phyloP scores from a whole-genome alignment of 92 coral and sea anemone species.

The Porites divaricata region DNA sequence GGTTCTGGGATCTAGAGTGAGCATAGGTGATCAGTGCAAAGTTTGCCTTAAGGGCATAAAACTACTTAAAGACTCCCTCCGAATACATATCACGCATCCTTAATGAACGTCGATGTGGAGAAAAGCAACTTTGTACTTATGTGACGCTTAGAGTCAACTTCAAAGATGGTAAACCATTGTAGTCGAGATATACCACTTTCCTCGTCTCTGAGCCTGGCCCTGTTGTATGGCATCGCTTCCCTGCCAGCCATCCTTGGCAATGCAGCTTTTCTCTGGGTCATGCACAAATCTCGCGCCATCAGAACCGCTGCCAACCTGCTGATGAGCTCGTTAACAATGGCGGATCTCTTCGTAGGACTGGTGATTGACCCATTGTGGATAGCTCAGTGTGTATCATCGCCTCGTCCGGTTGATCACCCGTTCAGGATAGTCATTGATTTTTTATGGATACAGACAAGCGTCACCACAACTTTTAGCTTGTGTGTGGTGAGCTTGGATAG shows the following conservation, averaged over 20 bases:
- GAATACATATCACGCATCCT: neutral
- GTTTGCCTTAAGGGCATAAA: neutral
- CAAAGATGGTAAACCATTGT: slow-evolving; percentile 19
- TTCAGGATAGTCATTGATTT: slow-evolving; percentile 35
- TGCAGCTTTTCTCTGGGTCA: slow-evolving; percentile 34
- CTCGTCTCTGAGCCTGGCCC: slow-evolving; percentile 8
- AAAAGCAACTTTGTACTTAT: neutral
- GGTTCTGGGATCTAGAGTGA: too few species aligned
- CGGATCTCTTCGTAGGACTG: slow-evolving; percentile 40
- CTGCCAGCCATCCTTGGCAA: slow-evolving; percentile 39
- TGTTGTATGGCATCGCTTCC: slow-evolving; percentile 30
- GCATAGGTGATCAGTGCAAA: too few species aligned
- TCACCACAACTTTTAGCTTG: slow-evolving; percentile 40
- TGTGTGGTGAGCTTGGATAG: slow-evolving; percentile 42
- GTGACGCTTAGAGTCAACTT: neutral
- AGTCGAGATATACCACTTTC: neutral
- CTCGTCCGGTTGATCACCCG: slow-evolving; percentile 24
- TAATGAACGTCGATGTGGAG: too few species aligned
- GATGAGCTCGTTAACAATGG: slow-evolving; percentile 28
- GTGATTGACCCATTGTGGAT: slow-evolving; percentile 51
- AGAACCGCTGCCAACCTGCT: slow-evolving; percentile 38
- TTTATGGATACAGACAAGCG: slow-evolving; percentile 47
- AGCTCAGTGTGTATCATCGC: slow-evolving; percentile 20
- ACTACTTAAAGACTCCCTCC: neutral
- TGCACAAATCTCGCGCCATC: slow-evolving; percentile 13